Evolutionary conservation across 2,797 vertebrate species (phyloP), one percentile per base, ranked within the genome.

Genomic region (Rhinatrema bivittatum): DNA sequence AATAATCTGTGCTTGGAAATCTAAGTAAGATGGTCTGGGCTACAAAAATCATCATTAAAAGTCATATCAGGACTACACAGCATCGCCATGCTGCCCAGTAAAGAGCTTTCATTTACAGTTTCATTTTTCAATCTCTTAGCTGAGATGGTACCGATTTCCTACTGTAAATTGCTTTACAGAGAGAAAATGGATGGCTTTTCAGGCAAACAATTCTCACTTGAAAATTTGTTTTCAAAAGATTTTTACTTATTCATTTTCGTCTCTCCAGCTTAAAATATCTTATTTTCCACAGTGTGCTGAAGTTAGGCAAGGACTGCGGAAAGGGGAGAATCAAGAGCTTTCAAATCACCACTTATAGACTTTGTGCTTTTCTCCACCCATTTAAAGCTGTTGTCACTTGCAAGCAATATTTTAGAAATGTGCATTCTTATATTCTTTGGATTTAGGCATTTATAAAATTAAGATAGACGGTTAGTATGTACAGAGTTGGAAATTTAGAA

Each of bases 141-240:
- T 10, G 34, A 36, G 5, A 23, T 5, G 39, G 14, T 53, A 43
- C 6, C 0, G 0, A 35, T 47, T 53, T 37, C 34, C 16, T 16
- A 4, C 9, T 24, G 12, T 20, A 46, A 40, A 47, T 16, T 43
- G 7, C 8, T 51, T 53, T 39, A 15, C 3, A 21, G 20, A 5
- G 21, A 20, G 9, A 21, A 21, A 21, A 21, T 21, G 9, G 21
- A 21, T 21, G 21, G 21, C 20, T 21, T n/a, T 46, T 56, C 7
- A 2, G 4, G 14, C 4, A 38, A 27, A 16, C 1, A 28, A 10
- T n/a, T 7, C 29, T 3, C 17, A 28, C 9, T 20, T 39, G 4
- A 53, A 55, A 5, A 29, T 33, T 32, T 54, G 4, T 33, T 45
- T 49, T 20, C 4, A 26, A 36, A 42, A 47, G 13, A 2, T 2